Evolutionary conservation across 1,140 invertebrate species (phyloP).

Genomic region (Pantala flavescens): DNA sequence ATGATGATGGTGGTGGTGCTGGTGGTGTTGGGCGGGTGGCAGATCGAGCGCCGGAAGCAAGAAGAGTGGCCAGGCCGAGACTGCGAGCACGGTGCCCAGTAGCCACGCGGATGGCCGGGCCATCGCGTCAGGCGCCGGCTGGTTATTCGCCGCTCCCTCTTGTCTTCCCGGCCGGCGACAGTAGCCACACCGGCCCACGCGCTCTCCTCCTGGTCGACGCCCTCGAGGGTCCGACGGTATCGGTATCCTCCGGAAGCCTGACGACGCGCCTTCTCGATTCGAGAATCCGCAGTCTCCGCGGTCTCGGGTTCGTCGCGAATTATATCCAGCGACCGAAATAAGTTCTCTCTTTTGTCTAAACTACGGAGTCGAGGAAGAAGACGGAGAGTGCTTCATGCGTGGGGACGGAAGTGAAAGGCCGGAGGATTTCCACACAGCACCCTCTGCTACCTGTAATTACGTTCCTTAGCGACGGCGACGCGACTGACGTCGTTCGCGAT

Average conservation of each 20-base stretch:
- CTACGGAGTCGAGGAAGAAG: background rate
- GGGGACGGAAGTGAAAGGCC: background rate
- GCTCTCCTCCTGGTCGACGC: background rate
- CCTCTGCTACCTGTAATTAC: conserved; percentile 4
- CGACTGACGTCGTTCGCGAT: background rate
- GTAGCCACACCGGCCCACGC: background rate
- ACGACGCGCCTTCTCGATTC: too few species aligned
- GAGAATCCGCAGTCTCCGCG: too few species aligned
- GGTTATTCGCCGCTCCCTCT: background rate
- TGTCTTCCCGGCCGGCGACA: background rate
- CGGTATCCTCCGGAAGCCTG: too few species aligned
- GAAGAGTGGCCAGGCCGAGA: background rate
- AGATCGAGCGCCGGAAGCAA: background rate
- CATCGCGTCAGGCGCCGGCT: background rate
- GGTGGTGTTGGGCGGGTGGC: conserved; percentile 1
- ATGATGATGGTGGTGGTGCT: conserved; percentile 13
- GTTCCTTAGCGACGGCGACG: background rate
- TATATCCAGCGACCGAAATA: background rate
- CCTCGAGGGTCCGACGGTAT: too few species aligned
- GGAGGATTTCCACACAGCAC: background rate
- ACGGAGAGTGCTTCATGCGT: background rate
- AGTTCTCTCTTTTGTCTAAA: background rate
- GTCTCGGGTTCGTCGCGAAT: too few species aligned
- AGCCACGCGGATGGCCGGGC: conserved; percentile 3
- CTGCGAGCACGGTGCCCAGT: conserved; percentile 5